phyloP scores from a whole-genome alignment of 2,888 invertebrate genomes.

The Nomada flava region DNA sequence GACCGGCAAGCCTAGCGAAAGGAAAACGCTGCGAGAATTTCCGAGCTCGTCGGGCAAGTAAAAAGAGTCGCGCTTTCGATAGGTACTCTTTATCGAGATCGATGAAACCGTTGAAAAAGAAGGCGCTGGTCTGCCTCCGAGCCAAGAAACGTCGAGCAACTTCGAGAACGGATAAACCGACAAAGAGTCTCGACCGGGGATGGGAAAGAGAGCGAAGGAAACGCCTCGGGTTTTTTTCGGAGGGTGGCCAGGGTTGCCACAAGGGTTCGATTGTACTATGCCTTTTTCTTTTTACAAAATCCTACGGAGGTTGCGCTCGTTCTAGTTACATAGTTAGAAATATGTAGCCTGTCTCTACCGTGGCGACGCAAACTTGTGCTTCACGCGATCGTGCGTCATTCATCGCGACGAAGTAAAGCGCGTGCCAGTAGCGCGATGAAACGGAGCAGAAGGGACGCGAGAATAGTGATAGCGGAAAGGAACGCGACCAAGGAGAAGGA shows the following conservation, averaged over 20 bases:
- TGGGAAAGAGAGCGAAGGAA: background rate
- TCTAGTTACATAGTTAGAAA: no score
- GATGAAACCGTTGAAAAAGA: slow-evolving; percentile 9
- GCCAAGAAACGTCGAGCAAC: slow-evolving; percentile 12
- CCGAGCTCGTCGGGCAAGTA: no score
- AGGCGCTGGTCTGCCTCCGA: slow-evolving; percentile 25
- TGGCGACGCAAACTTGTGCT: slow-evolving; percentile 4
- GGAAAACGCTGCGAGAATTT: slow-evolving; percentile 2
- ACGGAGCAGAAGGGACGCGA: slow-evolving; percentile 37
- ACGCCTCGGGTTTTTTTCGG: background rate
- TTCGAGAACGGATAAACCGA: slow-evolving; percentile 37
- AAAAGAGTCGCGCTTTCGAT: background rate
- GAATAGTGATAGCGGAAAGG: slow-evolving; percentile 32
- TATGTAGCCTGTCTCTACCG: background rate
- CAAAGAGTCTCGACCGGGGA: no score
- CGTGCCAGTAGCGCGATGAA: slow-evolving; percentile 57
- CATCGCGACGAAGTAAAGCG: slow-evolving; percentile 60
- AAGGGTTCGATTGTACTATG: no score
- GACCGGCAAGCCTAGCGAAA: background rate
- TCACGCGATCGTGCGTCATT: slow-evolving; percentile 37
- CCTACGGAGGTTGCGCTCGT: no score
- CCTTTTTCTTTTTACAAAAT: no score
- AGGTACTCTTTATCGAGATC: slow-evolving; percentile 27
- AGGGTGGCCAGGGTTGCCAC: background rate
- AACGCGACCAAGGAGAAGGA: background rate